phyloP scores from a whole-genome alignment of 2,888 invertebrate genomes.

The Monoplex corrugatus region DNA sequence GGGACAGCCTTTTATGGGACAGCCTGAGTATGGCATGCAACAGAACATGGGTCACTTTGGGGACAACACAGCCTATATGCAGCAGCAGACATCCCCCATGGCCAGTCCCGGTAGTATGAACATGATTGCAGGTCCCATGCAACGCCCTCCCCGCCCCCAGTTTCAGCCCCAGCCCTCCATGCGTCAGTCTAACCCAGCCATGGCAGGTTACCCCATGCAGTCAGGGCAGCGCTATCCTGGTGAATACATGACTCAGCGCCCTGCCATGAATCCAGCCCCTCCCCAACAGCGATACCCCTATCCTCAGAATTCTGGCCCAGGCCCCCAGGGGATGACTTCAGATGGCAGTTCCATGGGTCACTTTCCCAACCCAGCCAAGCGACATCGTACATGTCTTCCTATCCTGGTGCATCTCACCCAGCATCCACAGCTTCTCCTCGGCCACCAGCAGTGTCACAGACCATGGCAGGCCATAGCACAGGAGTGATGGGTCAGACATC shows the following conservation, averaged over 20 bases:
- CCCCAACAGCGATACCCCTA: slow-evolving; percentile 53
- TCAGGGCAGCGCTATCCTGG: slow-evolving; percentile 56
- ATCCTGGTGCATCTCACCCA: slow-evolving; percentile 56
- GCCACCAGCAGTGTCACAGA: slow-evolving; percentile 66
- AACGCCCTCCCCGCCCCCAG: slow-evolving; percentile 29
- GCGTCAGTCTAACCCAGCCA: slow-evolving; percentile 51
- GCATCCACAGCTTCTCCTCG: slow-evolving; percentile 71
- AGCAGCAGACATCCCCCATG: slow-evolving; percentile 49
- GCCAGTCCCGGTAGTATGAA: slow-evolving; percentile 49
- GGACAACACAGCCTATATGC: slow-evolving; percentile 60
- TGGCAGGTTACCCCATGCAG: slow-evolving; percentile 51
- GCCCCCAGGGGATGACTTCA: slow-evolving; percentile 37
- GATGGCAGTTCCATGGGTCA: slow-evolving; percentile 61
- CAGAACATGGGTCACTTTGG: slow-evolving; percentile 60
- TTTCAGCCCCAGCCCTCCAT: slow-evolving; percentile 39
- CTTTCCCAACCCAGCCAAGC: slow-evolving; percentile 69
- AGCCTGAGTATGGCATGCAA: slow-evolving; percentile 69
- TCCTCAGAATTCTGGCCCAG: slow-evolving; percentile 51
- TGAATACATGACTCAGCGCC: slow-evolving; percentile 44
- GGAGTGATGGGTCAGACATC: slow-evolving; percentile 67
- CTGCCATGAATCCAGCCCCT: slow-evolving; percentile 45
- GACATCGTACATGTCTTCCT: slow-evolving; percentile 57
- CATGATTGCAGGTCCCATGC: slow-evolving; percentile 50
- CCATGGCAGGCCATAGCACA: slow-evolving; percentile 57
- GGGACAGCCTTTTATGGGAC: slow-evolving; percentile 62